Evolutionary conservation across 2,888 invertebrate genomes (phyloP).

Genomic region (Drosophila neoperkinsi): DNA sequence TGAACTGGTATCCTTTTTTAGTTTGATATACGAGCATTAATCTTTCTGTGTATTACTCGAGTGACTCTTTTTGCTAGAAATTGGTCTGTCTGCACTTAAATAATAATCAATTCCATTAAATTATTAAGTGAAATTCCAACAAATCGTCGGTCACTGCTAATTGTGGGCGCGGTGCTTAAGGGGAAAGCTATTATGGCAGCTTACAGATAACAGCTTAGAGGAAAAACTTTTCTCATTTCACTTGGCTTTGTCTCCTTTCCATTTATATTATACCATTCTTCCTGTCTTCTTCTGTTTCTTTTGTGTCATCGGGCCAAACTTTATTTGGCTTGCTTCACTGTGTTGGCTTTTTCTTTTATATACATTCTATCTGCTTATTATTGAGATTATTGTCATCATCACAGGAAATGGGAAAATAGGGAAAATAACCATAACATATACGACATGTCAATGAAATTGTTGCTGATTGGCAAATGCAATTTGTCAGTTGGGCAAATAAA

Average conservation of each 20-base stretch:
- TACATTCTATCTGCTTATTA: conserved; percentile 62
- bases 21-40: conserved; percentile 24
- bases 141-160: conserved; percentile 46
- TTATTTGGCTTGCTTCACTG: conserved; percentile 38
- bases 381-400: conserved; percentile 64
- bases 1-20: conserved; percentile 17
- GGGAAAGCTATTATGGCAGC: conserved; percentile 47
- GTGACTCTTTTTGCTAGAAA: conserved; percentile 58
- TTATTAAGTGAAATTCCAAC: conserved; percentile 62
- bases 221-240: conserved; percentile 65
- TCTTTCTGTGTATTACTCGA: conserved; percentile 47
- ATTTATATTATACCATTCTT: conserved; percentile 34
- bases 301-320: conserved; percentile 27
- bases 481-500: conserved; percentile 37
- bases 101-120: conserved; percentile 79
- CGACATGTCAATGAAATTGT: conserved; percentile 28
- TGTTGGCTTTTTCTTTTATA: conserved; percentile 9
- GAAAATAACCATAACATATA: conserved; percentile 28
- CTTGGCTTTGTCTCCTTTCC: conserved; percentile 31
- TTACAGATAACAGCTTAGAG: conserved; percentile 35
- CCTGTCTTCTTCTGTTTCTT: conserved; percentile 10
- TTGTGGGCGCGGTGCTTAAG: conserved; percentile 37
- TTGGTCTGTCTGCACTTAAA: conserved; percentile 73
- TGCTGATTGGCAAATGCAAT: conserved; percentile 23
- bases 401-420: conserved; percentile 18